These are phyloP conservation scores for Heliconius cydno DNA, from an alignment of 2,888 invertebrate species.

Conservation along the genomic window DNA sequence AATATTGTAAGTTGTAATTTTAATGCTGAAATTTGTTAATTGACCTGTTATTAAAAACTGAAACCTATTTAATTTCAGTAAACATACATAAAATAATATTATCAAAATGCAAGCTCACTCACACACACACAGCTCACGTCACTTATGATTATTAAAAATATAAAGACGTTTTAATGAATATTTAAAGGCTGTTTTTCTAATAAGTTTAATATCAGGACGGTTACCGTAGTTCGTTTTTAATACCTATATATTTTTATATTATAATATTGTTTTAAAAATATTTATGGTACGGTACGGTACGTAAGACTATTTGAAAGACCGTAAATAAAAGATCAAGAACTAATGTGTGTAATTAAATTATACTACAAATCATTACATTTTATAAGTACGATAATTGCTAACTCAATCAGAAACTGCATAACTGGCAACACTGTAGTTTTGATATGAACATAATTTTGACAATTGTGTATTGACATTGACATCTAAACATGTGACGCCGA, in stretches of 20 bases:
- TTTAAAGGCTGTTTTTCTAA: background rate
- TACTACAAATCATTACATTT: no score
- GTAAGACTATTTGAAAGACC: no score
- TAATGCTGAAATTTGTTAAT: background rate
- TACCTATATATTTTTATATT: no score
- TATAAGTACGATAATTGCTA: background rate
- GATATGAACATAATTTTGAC: background rate
- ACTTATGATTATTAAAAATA: background rate
- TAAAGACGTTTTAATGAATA: background rate
- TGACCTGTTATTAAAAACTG: background rate
- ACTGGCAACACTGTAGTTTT: background rate
- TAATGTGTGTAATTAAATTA: no score
- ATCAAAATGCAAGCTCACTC: background rate
- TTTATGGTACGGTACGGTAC: no score
- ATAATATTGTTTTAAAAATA: no score
- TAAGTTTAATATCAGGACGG: background rate
- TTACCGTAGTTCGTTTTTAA: background rate
- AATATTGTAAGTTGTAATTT: background rate
- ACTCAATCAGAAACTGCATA: background rate
- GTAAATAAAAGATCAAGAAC: no score
- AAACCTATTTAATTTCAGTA: background rate
- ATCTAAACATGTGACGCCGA: constrained; percentile 38
- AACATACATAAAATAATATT: background rate
- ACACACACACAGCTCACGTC: no score
- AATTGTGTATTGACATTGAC: constrained; percentile 19